Base-by-base conservation (phyloP, 1,140 invertebrate genomes). In the Drosophila busckii region DNA sequence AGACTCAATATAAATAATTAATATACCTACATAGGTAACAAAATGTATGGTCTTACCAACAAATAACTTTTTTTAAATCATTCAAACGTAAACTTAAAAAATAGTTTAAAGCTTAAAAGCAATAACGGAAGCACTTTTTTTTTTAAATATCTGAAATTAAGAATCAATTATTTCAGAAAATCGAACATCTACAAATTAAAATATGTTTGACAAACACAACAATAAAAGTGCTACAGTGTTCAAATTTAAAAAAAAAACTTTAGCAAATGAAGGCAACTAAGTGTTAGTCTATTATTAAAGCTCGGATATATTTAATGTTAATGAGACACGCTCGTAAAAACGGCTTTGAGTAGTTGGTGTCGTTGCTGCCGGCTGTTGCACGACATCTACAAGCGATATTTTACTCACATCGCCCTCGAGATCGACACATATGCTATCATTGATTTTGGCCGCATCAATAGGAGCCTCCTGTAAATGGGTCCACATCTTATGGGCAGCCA, bases 401-500 rank as follows among this genome's bases (percentile, higher is more conserved):
- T 25, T 82, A 86, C 84, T 84, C 61, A 86, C 84, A 61, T 86
- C 84, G 45, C 65, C 80, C 56, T 84, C 84, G 22, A 85, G 49
- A 44, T 85, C 90, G 45, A 88, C 63, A 34, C 75, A 80, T 38
- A 87, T 89, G 46, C 90, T 88, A 10, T 88, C 87, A 40, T 49
- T 71, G 25, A 87, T 80, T 49, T 87, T 91, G 16, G 85, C 70
- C 88, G 91, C 91, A 87, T 93, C 92, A n/a, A 91, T 88, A 1
- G 93, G 92, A 53, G 92, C 89, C 67, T 95, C 93, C 84, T 95
- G 93, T 34, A 97, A 87, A 26, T 92, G 90, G 55, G 94, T 92
- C 91, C 94, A 94, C 97, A 98, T 98, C 84, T 95, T 95, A 80
- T 94, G 92, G 23, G 97, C 97, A 13, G 97, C 97, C 84, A 96